These are phyloP conservation scores for Melanophora roralis DNA, from an alignment of 2,888 invertebrate species.

Conservation along the genomic window DNA sequence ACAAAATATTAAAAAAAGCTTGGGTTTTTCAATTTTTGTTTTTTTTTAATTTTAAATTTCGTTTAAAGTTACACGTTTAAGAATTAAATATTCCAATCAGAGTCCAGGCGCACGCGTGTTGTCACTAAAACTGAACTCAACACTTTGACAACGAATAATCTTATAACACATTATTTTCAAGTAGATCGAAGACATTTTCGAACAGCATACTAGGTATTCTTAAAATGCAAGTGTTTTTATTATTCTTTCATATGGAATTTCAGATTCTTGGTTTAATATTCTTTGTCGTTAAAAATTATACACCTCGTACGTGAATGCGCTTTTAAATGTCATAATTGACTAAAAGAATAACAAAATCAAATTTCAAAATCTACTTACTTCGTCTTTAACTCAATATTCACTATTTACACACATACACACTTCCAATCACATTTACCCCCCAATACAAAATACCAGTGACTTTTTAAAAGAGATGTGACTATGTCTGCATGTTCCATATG, in stretches of 20 bases:
- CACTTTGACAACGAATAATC: slow-evolving; percentile 55
- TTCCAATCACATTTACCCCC: no score
- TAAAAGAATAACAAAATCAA: slow-evolving; percentile 50
- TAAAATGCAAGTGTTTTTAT: not conserved
- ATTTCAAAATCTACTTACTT: slow-evolving; percentile 55
- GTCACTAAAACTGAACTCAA: slow-evolving; percentile 51
- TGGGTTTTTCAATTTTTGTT: not conserved
- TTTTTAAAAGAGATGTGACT: not conserved
- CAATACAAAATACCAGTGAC: no score
- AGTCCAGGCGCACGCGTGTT: slow-evolving; percentile 28
- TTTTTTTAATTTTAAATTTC: slow-evolving; percentile 7
- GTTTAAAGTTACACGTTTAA: not conserved
- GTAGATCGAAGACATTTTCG: not conserved
- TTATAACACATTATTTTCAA: slow-evolving; percentile 34
- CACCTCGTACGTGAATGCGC: slow-evolving; percentile 55
- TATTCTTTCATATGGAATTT: slow-evolving; percentile 18
- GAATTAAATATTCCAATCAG: not conserved
- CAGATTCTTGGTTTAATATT: slow-evolving; percentile 22
- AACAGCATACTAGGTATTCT: not conserved
- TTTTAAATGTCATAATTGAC: slow-evolving; percentile 46
- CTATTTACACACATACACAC: not conserved
- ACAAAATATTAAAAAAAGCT: no score
- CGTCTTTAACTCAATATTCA: not conserved
- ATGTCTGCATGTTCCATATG: not conserved
- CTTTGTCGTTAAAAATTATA: slow-evolving; percentile 23